phyloP scores from a whole-genome alignment of 1,140 invertebrate genomes.

The Calliphora vicina region DNA sequence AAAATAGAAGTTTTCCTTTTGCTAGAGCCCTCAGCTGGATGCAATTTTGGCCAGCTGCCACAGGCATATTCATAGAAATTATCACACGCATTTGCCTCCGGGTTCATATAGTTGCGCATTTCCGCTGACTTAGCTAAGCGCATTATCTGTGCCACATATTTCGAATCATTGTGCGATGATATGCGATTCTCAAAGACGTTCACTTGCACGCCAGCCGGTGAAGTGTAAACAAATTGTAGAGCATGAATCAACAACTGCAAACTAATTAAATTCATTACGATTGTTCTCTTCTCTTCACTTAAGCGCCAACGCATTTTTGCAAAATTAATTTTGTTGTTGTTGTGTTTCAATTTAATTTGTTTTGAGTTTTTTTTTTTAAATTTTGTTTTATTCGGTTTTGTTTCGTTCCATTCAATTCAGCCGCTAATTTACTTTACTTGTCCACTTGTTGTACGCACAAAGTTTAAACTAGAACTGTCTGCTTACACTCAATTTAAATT shows the following conservation, averaged over 20 bases:
- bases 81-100: slow-evolving; percentile 48
- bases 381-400: not conserved
- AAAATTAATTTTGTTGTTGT: not conserved
- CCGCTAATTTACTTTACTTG: not conserved
- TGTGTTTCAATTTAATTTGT: not conserved
- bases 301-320: slow-evolving; percentile 14
- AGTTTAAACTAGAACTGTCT: not conserved
- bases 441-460: not conserved
- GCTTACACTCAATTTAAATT: not conserved
- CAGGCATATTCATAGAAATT: slow-evolving; percentile 56
- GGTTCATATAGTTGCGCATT: slow-evolving; percentile 56
- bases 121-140: slow-evolving; percentile 54
- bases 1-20: slow-evolving; percentile 51
- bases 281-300: not conserved
- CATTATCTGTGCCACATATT: slow-evolving; percentile 55
- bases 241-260: not conserved
- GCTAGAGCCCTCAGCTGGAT: slow-evolving; percentile 48
- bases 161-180: slow-evolving; percentile 50
- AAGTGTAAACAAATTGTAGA: not conserved
- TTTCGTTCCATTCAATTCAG: not conserved
- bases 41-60: slow-evolving; percentile 55
- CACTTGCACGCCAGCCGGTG: slow-evolving; percentile 36
- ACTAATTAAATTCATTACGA: not conserved
- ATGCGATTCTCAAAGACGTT: slow-evolving; percentile 52
- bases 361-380: too few relatives aligned